These are phyloP conservation scores for Yponomeuta cagnagella DNA, from an alignment of 2,888 invertebrate genomes.

Conservation along the genomic window DNA sequence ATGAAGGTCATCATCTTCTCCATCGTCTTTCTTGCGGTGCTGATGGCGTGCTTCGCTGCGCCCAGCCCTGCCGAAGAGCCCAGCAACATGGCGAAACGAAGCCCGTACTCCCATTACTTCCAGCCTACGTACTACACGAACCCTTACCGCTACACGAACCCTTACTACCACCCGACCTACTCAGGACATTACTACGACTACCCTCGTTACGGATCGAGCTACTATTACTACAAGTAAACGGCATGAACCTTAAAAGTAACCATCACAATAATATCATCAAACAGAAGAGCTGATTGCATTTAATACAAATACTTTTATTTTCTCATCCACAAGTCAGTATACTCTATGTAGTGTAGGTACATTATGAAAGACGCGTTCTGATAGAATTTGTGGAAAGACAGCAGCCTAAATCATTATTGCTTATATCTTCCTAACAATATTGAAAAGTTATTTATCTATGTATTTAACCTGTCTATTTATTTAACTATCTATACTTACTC, in stretches of 20 bases:
- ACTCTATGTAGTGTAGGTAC: too few relatives aligned
- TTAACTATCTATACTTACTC: too few relatives aligned
- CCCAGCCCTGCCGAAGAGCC: constrained; percentile 1
- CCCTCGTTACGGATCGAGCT: background rate
- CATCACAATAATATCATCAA: too few relatives aligned
- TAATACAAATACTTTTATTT: background rate
- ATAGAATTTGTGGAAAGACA: too few relatives aligned
- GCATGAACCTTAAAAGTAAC: background rate
- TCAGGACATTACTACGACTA: background rate
- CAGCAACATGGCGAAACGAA: background rate
- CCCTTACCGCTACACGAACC: background rate
- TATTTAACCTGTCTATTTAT: too few relatives aligned
- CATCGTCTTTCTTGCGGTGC: constrained; percentile 5
- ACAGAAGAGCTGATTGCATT: too few relatives aligned
- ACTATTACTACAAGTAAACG: background rate
- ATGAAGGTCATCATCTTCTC: constrained; percentile 13
- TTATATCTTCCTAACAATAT: too few relatives aligned
- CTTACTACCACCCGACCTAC: background rate
- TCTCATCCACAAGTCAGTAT: background rate
- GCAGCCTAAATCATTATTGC: too few relatives aligned
- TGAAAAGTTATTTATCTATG: too few relatives aligned
- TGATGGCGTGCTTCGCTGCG: constrained; percentile 14
- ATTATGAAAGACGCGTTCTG: too few relatives aligned
- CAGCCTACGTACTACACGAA: background rate
- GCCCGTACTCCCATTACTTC: background rate